Base-by-base conservation (phyloP, 1,140 invertebrate genomes). In the Pomacea maculata region DNA sequence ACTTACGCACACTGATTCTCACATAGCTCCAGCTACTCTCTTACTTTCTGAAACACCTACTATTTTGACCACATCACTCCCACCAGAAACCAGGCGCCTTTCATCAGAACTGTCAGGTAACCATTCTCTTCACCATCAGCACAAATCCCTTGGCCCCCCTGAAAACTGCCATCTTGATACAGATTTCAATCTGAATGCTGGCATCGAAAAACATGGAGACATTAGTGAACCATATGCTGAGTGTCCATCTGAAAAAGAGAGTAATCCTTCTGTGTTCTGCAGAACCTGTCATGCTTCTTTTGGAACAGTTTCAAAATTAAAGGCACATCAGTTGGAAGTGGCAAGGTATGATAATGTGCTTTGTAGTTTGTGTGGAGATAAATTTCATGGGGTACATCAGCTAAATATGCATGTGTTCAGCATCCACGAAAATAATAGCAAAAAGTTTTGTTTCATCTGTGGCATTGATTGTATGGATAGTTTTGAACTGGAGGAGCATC, bases 401-500 rank as follows among this genome's bases (percentile, higher is more conserved):
- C 54, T 78, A 19, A 78, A 78, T 65, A 78, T 78, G 34, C 77
- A 78, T 71, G 77, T 78, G 17, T 78, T 78, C 54, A 78, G 21
- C 19, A 29, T 65, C 11, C 77, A 78, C 57, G 77, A 78, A 19
- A 78, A 71, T 45, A 57, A 29, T 55, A 67, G 65, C 64, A 78
- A 71, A 19, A 78, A 78, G 29, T 78, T 78, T 65, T 78, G 77
- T 67, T 78, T 78, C 34, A 29, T 78, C 29, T 78, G 77, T 57
- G 77, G 67, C 29, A 65, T 45, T 55, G 77, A 78, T 54, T 78
- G 64, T 54, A 65, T 70, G 17, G 77, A 78, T n/a, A 52, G 65
- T 17, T 78, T 78, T 78, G 77, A 78, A 57, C 67, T 78, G 19
- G 65, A 78, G 29, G 77, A 78, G 77, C 76, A 78, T 52, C 54